phyloP scores from a whole-genome alignment of 1,140 invertebrate species.

The Brachionus manjavacas region DNA sequence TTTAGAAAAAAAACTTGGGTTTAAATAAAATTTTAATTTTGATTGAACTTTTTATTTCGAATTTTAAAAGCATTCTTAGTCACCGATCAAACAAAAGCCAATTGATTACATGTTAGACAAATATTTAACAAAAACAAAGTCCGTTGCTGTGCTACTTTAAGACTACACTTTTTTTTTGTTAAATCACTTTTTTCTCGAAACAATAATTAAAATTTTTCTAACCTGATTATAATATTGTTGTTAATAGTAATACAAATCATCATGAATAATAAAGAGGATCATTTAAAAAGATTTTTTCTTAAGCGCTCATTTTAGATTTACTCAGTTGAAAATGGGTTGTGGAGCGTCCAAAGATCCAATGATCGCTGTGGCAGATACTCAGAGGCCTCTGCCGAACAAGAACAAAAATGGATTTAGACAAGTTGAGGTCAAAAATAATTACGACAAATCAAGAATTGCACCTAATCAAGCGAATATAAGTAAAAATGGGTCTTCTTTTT shows the following conservation, averaged over 20 bases:
- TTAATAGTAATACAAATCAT: not conserved
- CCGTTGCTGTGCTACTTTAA: constrained; percentile 19
- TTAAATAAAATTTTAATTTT: not conserved
- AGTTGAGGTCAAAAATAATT: constrained; percentile 21
- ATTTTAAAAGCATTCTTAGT: not conserved
- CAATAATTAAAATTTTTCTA: constrained; percentile 6
- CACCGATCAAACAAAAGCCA: not conserved
- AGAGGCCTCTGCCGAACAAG: not conserved
- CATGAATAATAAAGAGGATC: not conserved
- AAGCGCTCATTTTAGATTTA: constrained; percentile 4
- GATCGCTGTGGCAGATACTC: constrained; percentile 31
- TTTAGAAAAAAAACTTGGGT: not conserved
- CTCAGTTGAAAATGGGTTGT: constrained; percentile 28
- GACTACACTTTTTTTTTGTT: not conserved
- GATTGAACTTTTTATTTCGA: not conserved
- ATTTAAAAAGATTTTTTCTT: not conserved
- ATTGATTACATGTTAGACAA: not conserved
- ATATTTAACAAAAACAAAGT: not conserved
- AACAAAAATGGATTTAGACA: constrained; percentile 40
- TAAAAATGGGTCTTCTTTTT: not conserved
- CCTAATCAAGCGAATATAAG: not conserved
- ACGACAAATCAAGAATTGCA: not conserved
- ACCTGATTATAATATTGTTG: constrained; percentile 18
- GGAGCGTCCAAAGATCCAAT: constrained; percentile 33
- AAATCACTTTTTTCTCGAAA: not conserved